Evolutionary conservation across 2,888 invertebrate genomes (phyloP), one percentile per base, ranked within the genome.

Genomic region (Ptychoptera contaminata): DNA sequence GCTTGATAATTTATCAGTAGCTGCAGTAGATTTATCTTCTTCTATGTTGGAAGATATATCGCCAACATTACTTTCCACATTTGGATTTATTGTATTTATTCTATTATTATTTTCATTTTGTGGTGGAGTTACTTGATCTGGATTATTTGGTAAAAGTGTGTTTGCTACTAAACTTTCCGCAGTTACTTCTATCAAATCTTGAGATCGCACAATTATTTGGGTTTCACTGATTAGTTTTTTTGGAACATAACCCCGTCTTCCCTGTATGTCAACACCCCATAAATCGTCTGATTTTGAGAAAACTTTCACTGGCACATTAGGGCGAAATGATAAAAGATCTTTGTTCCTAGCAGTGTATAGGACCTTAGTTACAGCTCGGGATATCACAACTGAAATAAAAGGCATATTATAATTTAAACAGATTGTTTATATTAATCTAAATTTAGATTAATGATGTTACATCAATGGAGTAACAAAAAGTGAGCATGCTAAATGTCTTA

Each of bases 261-360:
- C 81, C 50, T 73, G 67, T 39, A 83, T 76, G 63, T 73, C 74
- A 38, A 73, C 79, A 50, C 76, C 82, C 82, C 82, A 84, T 1
- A 51, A 59, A 49, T 76, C 73, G 55, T 78, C 79, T 52, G 76
- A 73, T 65, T 84, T 85, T 60, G 83, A 82, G 55, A 67, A 77
- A 49, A 86, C 69, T 40, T 63, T 67, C 9, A 79, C 75, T 1
- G 73, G 65, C 8, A 63, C 56, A 55, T 79, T 76, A 4, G 56
- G 57, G 16, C 60, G 64, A 61, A 79, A 83, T 8, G 81, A 73
- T 47, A 85, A 63, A 46, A 76, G 63, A 38, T 72, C 69, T 14
- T 65, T 55, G 48, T 75, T 74, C 10, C 58, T 68, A 50, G 76
- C 69, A 15, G 44, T 53, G 58, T 82, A 85, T 34, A 45, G 63